Evolutionary conservation across 1,140 invertebrate genomes (phyloP).

Genomic region (Penaeus japonicus): DNA sequence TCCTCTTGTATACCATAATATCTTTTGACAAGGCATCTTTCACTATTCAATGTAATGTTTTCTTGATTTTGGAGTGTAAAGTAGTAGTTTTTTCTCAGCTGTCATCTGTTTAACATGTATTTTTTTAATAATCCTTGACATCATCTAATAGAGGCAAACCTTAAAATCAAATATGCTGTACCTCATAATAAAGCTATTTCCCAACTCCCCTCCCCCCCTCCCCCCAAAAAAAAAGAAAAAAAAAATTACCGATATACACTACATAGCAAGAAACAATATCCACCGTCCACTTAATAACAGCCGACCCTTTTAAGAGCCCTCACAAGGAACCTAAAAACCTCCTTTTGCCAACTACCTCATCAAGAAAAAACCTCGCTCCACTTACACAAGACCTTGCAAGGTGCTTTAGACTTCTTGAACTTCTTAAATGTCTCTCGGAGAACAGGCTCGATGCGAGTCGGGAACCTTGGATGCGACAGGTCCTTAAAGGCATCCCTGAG

Average conservation of each 20-base stretch:
- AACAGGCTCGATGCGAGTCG: slow-evolving; percentile 51
- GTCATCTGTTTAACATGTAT: no score
- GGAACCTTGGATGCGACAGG: slow-evolving; percentile 45
- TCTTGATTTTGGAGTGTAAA: no score
- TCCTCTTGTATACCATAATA: no score
- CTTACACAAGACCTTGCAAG: slow-evolving; percentile 56
- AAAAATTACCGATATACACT: no score
- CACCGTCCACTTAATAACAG: no score
- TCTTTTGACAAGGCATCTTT: no score
- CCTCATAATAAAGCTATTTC: neutral
- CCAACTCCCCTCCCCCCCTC: no score
- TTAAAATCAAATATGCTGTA: neutral
- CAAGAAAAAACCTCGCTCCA: neutral
- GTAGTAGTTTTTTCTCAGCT: no score
- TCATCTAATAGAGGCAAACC: neutral
- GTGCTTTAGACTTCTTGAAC: slow-evolving; percentile 47
- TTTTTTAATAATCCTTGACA: neutral
- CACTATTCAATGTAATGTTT: no score
- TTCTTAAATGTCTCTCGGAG: slow-evolving; percentile 54
- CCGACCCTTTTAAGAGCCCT: no score
- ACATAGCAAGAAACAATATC: no score
- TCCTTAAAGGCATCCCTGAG: slow-evolving; percentile 47
- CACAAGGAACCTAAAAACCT: neutral
- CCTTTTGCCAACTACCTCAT: neutral
- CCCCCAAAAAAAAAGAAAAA: neutral